A percentile compares a stretch with the other conserved stretches of the same genome.
These are phyloP conservation scores for Myotis findleyi DNA, from an alignment of 2,797 vertebrate genomes.

Conservation along the genomic window DNA sequence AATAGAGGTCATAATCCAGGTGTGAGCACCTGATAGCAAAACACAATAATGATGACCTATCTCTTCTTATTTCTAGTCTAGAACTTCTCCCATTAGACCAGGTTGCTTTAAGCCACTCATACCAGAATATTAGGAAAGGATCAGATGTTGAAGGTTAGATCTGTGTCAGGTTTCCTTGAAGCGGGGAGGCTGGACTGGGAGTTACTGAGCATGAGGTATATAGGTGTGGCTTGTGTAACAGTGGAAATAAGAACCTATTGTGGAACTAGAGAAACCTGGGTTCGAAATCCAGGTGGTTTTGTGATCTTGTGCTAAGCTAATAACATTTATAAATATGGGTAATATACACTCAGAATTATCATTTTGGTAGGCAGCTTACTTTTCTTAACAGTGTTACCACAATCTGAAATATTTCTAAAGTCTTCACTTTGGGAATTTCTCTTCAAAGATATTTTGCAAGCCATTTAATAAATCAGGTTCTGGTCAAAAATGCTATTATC, in stretches of 20 bases:
- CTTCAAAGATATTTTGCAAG: constrained; percentile 30
- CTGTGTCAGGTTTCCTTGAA: background rate
- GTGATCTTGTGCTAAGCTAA: background rate
- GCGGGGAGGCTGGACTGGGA: background rate
- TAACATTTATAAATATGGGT: background rate
- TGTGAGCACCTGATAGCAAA: constrained; percentile 27
- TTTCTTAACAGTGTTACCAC: background rate
- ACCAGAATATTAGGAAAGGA: constrained; percentile 2
- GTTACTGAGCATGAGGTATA: background rate
- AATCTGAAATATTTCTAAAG: constrained; percentile 12
- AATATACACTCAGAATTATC: constrained; percentile 12
- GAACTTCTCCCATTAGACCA: background rate
- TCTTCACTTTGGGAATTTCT: background rate
- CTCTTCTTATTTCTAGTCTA: background rate
- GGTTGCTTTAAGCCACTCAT: background rate
- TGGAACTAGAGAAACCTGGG: background rate
- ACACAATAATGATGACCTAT: background rate
- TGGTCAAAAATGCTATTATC: constrained; percentile 4
- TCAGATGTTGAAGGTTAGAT: background rate
- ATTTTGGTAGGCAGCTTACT: background rate
- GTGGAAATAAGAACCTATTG: background rate
- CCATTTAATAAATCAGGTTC: background rate
- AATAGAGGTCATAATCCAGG: constrained; percentile 4
- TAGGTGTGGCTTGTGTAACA: background rate
- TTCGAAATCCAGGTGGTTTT: constrained; percentile 54